Base-by-base conservation (phyloP, 1,140 invertebrate species). In the Parasteatoda tepidariorum region DNA sequence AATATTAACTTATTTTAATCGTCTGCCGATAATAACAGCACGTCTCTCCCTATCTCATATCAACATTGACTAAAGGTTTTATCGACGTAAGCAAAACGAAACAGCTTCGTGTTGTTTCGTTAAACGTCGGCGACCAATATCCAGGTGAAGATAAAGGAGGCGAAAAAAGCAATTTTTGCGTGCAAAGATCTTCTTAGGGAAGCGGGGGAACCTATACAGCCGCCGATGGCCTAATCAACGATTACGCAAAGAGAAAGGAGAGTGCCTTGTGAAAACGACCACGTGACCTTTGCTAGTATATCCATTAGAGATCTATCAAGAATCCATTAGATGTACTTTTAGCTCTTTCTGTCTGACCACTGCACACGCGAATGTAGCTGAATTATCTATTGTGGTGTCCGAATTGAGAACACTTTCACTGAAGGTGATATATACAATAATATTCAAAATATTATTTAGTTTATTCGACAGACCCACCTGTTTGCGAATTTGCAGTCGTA, bases 261-360 rank as follows among this genome's bases (percentile, higher is more conserved):
- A n/a, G n/a, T n/a, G 48, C 61, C 78, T 55, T 82, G 78, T 71
- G 78, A 82, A 82, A 70, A 15, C 22, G 31, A 71, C 78, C 78
- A 82, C 67, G 78, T 82, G 78, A 82, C 78, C 24, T 30, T 15
- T 22, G 5, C 54, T 24, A 48, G 33, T 57, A 82, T 82, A 82
- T 82, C 78, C 78, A 82, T 82, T 82, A 82, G 67, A 48, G 78
- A 62, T 82, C 78, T 82, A 82, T 82, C 78, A 82, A 82, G 78
- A 82, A 82, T 82, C 78, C 78, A 82, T 82, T 82, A 82, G 78
- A 82, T 26, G 78, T 70, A 82, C 54, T 71, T 82, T 79, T 67
- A 59, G 62, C 73, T 75, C 31, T 64, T 79, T 59, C 57, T 38
- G 34, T 38, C 48, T 79, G 78, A 61, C 67, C 78, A 62, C 33